phyloP scores from a whole-genome alignment of 2,113 vertebrate species.

The Ammodramus savannarum region DNA sequence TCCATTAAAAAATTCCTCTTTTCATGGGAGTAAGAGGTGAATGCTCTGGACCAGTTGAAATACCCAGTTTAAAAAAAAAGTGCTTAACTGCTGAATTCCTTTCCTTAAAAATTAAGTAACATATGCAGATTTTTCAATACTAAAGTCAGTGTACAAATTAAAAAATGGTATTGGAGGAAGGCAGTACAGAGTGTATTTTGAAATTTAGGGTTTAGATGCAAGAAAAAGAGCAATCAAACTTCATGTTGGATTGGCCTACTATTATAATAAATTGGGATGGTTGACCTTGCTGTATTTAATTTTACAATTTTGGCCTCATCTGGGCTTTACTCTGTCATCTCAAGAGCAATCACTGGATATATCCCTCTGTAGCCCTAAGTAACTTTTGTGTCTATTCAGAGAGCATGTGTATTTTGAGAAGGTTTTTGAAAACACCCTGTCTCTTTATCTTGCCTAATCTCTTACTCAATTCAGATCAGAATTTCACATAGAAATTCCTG shows the following conservation, averaged over 20 bases:
- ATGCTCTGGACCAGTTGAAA: neutral
- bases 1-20: slow-evolving; percentile 4
- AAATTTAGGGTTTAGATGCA: neutral
- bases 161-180: neutral
- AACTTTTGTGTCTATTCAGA: neutral
- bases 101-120: neutral
- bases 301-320: neutral
- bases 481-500: neutral
- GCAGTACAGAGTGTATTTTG: neutral
- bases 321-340: neutral
- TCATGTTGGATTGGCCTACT: neutral
- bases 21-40: neutral
- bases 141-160: neutral
- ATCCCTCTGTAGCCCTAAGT: neutral
- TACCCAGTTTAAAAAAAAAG: neutral
- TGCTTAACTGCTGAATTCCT: neutral
- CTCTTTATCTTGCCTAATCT: neutral
- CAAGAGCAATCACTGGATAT: neutral
- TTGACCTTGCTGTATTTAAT: neutral
- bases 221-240: neutral
- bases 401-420: neutral
- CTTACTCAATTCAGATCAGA: neutral
- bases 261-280: neutral
- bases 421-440: neutral
- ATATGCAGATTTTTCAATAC: neutral